A percentile compares a stretch with the other conserved stretches of the same genome.
Conservation (phyloP, 2,113 vertebrate genomes). For the Pristiophorus japonicus region DNA sequence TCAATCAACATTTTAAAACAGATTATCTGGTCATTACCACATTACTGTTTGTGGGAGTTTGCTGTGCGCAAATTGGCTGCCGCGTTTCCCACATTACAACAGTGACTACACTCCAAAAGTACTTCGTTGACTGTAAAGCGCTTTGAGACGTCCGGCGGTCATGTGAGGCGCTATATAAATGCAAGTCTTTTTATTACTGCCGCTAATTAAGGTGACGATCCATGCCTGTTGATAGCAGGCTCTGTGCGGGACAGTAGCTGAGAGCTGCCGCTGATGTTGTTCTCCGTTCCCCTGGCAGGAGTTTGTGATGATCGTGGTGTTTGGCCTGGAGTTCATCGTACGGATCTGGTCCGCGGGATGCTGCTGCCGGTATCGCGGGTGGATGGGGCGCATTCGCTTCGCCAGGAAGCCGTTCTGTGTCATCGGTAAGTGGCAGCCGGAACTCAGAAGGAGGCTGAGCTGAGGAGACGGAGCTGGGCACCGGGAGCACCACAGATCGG, state of each 20-base stretch:
- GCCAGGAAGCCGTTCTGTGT: constrained; percentile 93
- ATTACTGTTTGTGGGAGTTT: no score
- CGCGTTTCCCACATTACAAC: no score
- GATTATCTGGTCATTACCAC: no score
- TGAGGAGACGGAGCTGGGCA: background rate
- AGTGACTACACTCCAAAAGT: no score
- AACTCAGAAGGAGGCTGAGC: no score
- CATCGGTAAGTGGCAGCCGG: constrained; percentile 54
- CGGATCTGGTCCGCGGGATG: constrained; percentile 96
- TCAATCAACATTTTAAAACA: no score
- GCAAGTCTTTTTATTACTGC: no score
- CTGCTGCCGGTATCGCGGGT: constrained; percentile 88
- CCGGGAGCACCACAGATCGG: background rate
- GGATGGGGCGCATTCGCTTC: constrained; percentile 89
- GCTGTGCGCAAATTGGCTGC: no score
- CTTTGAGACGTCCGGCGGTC: no score
- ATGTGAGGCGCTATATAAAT: no score
- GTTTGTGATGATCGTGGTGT: constrained; percentile 98
- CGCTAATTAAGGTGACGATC: background rate
- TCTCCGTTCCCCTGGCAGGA: constrained; percentile 60
- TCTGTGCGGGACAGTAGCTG: no score
- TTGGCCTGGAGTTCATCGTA: constrained; percentile 90
- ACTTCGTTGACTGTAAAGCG: no score
- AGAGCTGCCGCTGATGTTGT: background rate
- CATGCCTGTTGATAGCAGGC: background rate